Conservation (phyloP, 2,888 invertebrate genomes). For the Acrobasis suavella region DNA sequence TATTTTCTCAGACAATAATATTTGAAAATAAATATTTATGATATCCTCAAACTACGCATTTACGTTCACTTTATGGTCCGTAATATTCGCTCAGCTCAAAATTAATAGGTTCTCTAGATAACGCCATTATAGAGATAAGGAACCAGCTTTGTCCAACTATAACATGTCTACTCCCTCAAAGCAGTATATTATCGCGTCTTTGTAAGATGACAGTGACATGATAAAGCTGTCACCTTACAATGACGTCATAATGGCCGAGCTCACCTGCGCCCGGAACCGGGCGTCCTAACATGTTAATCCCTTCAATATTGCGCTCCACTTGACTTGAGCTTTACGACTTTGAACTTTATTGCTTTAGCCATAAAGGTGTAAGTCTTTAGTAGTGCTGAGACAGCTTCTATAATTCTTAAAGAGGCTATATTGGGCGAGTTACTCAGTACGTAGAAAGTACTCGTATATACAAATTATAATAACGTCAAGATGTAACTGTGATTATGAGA, state of each 20-base stretch:
- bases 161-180: slow-evolving; percentile 5
- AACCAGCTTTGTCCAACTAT: slow-evolving; percentile 8
- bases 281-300: slow-evolving; percentile 29
- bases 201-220: slow-evolving; percentile 21
- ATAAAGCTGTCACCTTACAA: slow-evolving; percentile 25
- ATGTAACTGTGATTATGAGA: no score
- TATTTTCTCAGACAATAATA: no score
- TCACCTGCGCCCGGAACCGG: slow-evolving; percentile 18
- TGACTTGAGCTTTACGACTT: slow-evolving; percentile 1
- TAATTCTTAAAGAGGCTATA: slow-evolving; percentile 1
- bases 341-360: slow-evolving; percentile 12
- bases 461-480: background rate
- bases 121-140: slow-evolving; percentile 1
- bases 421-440: background rate
- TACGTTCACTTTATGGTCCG: no score
- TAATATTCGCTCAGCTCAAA: background rate
- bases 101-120: slow-evolving; percentile 12
- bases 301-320: slow-evolving; percentile 24
- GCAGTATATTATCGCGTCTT: slow-evolving; percentile 18
- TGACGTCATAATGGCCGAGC: slow-evolving; percentile 22
- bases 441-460: background rate
- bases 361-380: slow-evolving; percentile 6
- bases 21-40: no score
- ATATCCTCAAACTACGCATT: no score
- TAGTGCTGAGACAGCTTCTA: background rate